Evolutionary conservation across 2,113 vertebrate genomes (phyloP), one percentile per base, ranked within the genome.

Genomic region (human (Homo sapiens)): DNA sequence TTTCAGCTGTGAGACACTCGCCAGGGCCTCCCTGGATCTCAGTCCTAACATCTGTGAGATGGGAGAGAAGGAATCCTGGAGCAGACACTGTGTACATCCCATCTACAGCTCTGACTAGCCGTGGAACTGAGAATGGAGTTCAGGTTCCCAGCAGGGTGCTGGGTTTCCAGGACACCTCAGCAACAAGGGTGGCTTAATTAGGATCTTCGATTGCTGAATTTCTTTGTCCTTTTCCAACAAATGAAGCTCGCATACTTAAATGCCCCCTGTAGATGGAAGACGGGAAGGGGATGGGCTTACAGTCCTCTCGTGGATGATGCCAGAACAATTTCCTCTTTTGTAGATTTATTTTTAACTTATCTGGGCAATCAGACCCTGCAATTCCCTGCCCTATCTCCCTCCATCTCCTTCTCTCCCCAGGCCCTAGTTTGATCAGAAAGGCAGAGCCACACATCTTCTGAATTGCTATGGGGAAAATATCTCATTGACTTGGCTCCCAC

Each of bases 181-280:
- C 32, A 16, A 17, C 14, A 0, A 14, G 27, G 8, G 6, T 11
- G 2, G 6, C 16, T 17, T 14, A 1, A 25, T 70, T 11, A 75
- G 57, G 43, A 7, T 52, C 52, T 20, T 48, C 1, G 23, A 70
- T 13, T 38, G 16, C 2, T 8, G 35, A 38, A 3, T 38, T 20
- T 57, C 61, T 83, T 78, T 11, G 38, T 18, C 70, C 35, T 75
- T 76, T 82, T n/a, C 83, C 64, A 38, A 14, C 43, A 52, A 57
- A 17, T 50, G 16, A 88, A 80, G 59, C 14, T 59, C 22, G 13
- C 1, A 0, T 11, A 18, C 22, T 30, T 64, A 43, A 50, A 27
- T 4, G 11, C 6, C 70, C 45, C 76, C 45, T 43, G 32, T 30
- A 97, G 97, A 97, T 97, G 95, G 92, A 78, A 98, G 97, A 81